Conservation (phyloP, 2,113 vertebrate genomes). For the Mobula birostris region DNA sequence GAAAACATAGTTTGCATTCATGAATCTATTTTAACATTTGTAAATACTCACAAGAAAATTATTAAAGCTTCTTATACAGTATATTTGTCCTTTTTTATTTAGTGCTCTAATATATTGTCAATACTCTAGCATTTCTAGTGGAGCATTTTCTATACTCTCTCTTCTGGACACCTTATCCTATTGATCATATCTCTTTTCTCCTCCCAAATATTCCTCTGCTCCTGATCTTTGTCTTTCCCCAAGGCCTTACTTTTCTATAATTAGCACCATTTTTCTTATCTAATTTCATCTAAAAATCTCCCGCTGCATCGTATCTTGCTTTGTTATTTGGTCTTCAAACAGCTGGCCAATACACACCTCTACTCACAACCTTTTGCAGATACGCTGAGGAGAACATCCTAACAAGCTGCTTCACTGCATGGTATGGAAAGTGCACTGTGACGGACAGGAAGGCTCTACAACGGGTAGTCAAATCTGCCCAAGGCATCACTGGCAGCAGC, state of each 20-base stretch:
- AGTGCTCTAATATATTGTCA: not conserved
- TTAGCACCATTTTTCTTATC: not conserved
- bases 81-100: not conserved
- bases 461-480: no score
- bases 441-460: no score
- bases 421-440: no score
- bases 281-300: no score
- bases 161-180: not conserved
- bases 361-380: no score
- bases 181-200: not conserved
- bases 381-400: no score
- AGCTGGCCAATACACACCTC: no score
- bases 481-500: no score
- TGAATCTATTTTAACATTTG: not conserved
- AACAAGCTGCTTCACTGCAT: no score
- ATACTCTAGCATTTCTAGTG: not conserved
- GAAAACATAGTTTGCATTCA: not conserved
- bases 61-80: not conserved
- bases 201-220: not conserved
- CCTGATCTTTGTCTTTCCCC: not conserved
- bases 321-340: no score
- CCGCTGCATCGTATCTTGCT: no score
- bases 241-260: not conserved
- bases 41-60: not conserved
- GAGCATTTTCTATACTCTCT: not conserved